A percentile compares a stretch with the other conserved stretches of the same genome.
These are phyloP conservation scores for Thelaira solivaga DNA, from an alignment of 2,888 invertebrate species.

Conservation along the genomic window DNA sequence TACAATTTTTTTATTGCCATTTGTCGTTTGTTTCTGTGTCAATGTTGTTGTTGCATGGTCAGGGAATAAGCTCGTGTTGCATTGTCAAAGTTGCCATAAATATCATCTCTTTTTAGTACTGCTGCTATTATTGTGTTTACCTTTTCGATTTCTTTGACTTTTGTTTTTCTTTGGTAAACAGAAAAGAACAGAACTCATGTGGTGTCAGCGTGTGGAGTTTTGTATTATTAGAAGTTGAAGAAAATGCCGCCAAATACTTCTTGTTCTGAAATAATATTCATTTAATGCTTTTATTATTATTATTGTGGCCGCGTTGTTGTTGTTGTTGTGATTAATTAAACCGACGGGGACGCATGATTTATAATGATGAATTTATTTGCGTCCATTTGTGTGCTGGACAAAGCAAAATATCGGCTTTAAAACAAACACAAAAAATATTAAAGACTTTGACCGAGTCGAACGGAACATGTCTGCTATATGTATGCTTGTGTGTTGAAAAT, in stretches of 20 bases:
- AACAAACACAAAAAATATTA: conserved; percentile 21
- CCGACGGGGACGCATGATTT: conserved; percentile 71
- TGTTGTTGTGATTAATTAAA: conserved; percentile 64
- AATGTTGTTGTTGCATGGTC: conserved; percentile 60
- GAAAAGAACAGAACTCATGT: conserved; percentile 56
- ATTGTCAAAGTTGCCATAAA: conserved; percentile 76
- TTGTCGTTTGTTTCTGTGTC: conserved; percentile 54
- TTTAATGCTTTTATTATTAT: conserved; percentile 20
- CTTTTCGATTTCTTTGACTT: conserved; percentile 12
- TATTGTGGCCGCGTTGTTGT: conserved; percentile 22
- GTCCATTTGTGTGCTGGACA: conserved; percentile 41
- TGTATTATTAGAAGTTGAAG: conserved; percentile 44
- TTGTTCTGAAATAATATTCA: conserved; percentile 21
- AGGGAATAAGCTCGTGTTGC: conserved; percentile 62
- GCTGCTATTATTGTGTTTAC: conserved; percentile 1
- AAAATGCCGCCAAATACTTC: conserved; percentile 53
- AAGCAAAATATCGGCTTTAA: conserved; percentile 55
- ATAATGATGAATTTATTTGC: conserved; percentile 75
- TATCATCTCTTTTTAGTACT: conserved; percentile 65
- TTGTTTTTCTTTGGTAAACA: conserved; percentile 29
- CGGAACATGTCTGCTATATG: neutral
- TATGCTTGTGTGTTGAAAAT: conserved; percentile 23
- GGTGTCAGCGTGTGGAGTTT: conserved; percentile 60
- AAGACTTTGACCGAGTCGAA: conserved; percentile 53
- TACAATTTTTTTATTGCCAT: conserved; percentile 13